Base-by-base conservation (phyloP, 1,140 invertebrate genomes). In the Acromyrmex echinatior region DNA sequence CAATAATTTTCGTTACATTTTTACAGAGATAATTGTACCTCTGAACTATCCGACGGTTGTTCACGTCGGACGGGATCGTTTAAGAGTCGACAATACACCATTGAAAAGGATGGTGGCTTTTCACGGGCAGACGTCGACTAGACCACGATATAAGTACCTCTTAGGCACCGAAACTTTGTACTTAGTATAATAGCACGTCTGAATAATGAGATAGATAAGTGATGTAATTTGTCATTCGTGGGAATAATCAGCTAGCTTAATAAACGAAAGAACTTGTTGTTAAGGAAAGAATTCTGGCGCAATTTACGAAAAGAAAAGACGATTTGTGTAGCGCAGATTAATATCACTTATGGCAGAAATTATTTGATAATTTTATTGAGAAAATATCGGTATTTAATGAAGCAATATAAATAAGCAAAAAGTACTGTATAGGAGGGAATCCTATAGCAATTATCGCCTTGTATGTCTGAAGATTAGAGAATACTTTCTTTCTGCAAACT, bases 131-230 rank as follows among this genome's bases (percentile, higher is more conserved):
- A 81, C 65, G 35, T 31, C 60, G 31, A 63, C 14, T 14, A 81
- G 49, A 80, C 78, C 45, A 12, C 31, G 77, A 81, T 70, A 70
- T 51, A 70, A 81, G 65, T 70, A 58, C 66, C 51, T 58, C 65
- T 58, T 35, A 81, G 49, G 6, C 21, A 81, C 49, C 9, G 25
- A 68, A 81, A 70, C 35, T 70, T 81, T 70, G 49, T 81, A 56
- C 62, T 80, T 28, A 63, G 18, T 16, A 70, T 58, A 81, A 81
- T 58, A 45, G 78, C 78, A n/a, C 21, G 49, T 70, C 35, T 81
- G 49, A 70, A 81, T 81, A 81, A 81, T 81, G 78, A 68, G 78
- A 56, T 56, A 70, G 63, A 81, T 70, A 70, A 81, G 31, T 81
- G 63, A 70, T 31, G n/a, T 70, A 81, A 81, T 81, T 81, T 81